Conservation (phyloP, 2,888 invertebrate genomes). For the Eupithecia dodoneata region DNA sequence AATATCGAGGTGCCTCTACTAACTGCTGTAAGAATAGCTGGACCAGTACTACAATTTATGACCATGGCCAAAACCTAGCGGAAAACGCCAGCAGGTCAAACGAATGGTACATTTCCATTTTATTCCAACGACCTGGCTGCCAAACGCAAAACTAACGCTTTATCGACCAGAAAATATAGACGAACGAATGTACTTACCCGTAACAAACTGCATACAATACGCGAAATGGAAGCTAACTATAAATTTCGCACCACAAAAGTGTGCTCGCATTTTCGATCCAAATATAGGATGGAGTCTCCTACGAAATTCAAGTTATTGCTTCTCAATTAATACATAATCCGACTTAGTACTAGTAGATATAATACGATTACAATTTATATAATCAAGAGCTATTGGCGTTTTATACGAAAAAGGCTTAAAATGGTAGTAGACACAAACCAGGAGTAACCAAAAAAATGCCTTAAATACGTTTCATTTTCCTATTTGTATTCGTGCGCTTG, state of each 20-base stretch:
- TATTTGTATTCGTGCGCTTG: too few relatives aligned
- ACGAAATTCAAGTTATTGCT: not conserved
- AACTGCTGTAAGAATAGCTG: not conserved
- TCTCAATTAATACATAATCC: not conserved
- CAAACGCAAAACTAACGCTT: constrained; percentile 20
- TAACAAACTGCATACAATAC: constrained; percentile 33
- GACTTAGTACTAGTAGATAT: too few relatives aligned
- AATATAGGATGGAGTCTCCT: not conserved
- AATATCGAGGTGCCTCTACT: not conserved
- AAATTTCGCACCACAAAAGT: constrained; percentile 37
- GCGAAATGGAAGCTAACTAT: constrained; percentile 31
- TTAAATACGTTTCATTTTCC: too few relatives aligned
- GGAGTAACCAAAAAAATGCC: too few relatives aligned
- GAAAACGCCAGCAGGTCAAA: constrained; percentile 1
- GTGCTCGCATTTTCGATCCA: constrained; percentile 41
- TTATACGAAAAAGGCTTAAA: too few relatives aligned
- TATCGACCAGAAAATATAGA: constrained; percentile 32
- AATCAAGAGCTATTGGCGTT: too few relatives aligned
- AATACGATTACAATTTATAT: too few relatives aligned
- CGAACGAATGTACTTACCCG: constrained; percentile 28
- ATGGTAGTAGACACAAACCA: too few relatives aligned
- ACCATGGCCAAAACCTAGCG: not conserved
- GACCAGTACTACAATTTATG: not conserved
- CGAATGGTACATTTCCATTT: constrained; percentile 2
- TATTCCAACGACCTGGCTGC: constrained; percentile 6